A percentile compares a stretch with the other conserved stretches of the same genome.
These are phyloP conservation scores for Cacatua alba DNA, from an alignment of 2,113 vertebrate species.

Conservation along the genomic window DNA sequence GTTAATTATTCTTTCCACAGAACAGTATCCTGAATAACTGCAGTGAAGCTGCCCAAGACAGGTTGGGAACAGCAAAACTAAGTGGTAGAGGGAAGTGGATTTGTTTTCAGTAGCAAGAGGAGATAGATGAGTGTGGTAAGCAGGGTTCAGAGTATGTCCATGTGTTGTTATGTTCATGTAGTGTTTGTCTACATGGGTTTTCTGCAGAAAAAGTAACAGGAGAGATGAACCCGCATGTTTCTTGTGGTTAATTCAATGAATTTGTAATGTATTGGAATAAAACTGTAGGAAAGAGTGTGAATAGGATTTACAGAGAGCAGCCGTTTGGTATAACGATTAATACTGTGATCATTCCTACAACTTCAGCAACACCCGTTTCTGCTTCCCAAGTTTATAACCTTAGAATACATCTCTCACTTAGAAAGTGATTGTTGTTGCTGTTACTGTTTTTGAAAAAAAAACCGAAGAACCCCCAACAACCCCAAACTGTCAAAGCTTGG, in stretches of 20 bases:
- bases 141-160: not conserved
- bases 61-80: not conserved
- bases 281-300: not conserved
- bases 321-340: not conserved
- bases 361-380: not conserved
- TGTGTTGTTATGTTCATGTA: not conserved
- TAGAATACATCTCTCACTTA: not conserved
- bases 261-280: not conserved
- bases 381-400: not conserved
- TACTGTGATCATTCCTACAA: not conserved
- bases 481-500: not conserved
- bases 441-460: not conserved
- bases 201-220: not conserved
- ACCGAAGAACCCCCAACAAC: not conserved
- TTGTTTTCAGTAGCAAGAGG: conserved; percentile 43
- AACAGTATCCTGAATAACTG: conserved; percentile 41
- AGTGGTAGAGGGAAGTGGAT: not conserved
- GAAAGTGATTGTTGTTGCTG: not conserved
- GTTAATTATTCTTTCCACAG: conserved; percentile 20
- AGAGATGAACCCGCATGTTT: not conserved
- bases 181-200: not conserved
- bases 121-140: conserved; percentile 38
- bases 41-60: not conserved
- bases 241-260: not conserved
- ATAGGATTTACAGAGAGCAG: not conserved